Base-by-base conservation (phyloP, 2,113 vertebrate genomes). In the Odocoileus virginianus region DNA sequence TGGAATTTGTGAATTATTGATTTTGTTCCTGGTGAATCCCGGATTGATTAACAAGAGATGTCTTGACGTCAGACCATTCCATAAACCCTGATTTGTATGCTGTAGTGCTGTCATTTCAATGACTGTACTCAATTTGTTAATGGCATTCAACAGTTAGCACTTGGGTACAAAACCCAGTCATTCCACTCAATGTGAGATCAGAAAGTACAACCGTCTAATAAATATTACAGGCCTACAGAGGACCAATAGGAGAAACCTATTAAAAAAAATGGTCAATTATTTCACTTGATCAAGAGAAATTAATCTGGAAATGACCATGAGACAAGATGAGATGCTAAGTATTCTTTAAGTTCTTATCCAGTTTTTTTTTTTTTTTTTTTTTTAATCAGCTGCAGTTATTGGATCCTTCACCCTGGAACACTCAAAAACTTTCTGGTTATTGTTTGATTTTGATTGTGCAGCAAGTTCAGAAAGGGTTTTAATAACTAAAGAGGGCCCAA, bases 391-490 rank as follows among this genome's bases (percentile, higher is more conserved):
- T 54, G 2, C 30, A 84, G 28, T 43, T 40, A 33, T 25, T 90
- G 33, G 74, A 52, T 58, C 10, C 28, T 28, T 91, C 36, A 43
- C 6, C 23, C 6, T 55, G 10, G 13, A 36, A 52, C 78, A 64
- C 27, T 45, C 23, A 71, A 36, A 47, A 6, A 0, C 2, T 60
- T 92, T 45, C 10, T 74, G 4, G 19, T 23, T 21, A 52, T 7
- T 21, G 30, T 81, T 61, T 33, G 21, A 21, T 82, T 95, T 16
- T 81, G 40, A 40, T 55, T 74, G 4, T 92, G 28, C 45, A 82
- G 33, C 58, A 95, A 74, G 86, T 57, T 5, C 12, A 89, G 11
- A 88, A 27, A 45, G 6, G 40, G 14, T 96, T 74, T 92, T 85
- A 91, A 55, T 87, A 6, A n/a, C 9, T 58, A 40, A 60, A 1